Conservation (phyloP, 2,888 invertebrate genomes). For the Byasa hedistus region DNA sequence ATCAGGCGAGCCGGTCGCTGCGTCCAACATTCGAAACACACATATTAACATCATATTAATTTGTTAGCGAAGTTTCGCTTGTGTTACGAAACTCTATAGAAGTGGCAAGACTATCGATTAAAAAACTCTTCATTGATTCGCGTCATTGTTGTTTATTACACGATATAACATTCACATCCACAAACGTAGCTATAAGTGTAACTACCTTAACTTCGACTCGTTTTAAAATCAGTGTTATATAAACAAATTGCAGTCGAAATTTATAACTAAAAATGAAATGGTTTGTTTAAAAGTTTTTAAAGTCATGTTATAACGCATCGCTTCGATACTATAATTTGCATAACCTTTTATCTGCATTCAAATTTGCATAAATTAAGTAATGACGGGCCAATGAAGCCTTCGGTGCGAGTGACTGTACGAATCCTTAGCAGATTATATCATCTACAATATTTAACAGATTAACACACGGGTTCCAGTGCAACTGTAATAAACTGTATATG, state of each 20-base stretch:
- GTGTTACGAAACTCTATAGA: constrained; percentile 21
- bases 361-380: constrained; percentile 76
- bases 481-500: not conserved
- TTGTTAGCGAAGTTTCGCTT: constrained; percentile 58
- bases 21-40: constrained; percentile 49
- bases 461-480: constrained; percentile 31
- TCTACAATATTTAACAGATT: constrained; percentile 52
- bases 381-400: constrained; percentile 68
- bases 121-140: no score
- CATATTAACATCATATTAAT: constrained; percentile 60
- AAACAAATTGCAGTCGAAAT: no score
- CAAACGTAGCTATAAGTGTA: no score
- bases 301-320: constrained; percentile 40
- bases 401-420: constrained; percentile 61
- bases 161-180: no score
- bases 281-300: no score
- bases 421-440: constrained; percentile 52
- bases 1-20: constrained; percentile 63
- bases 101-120: not conserved
- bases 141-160: no score
- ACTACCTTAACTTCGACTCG: no score
- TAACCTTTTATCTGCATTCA: constrained; percentile 67
- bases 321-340: constrained; percentile 67
- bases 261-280: no score
- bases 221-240: no score